phyloP scores from a whole-genome alignment of 2,113 vertebrate species.

The Chloropsis hardwickii region DNA sequence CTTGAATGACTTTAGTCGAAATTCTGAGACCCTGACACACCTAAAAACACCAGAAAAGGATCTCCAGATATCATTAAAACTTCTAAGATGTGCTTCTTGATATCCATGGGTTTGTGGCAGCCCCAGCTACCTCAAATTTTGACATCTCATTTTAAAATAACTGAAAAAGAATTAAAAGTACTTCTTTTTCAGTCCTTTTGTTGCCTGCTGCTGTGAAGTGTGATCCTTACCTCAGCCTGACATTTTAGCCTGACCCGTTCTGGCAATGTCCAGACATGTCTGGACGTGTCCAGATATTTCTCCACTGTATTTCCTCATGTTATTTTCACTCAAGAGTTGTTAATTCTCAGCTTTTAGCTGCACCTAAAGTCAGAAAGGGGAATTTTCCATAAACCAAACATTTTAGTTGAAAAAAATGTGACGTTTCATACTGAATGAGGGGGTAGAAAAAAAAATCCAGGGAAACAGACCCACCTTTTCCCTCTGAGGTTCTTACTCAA shows the following conservation, averaged over 20 bases:
- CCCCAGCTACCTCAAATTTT: neutral
- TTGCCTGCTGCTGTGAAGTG: neutral
- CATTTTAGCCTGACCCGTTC: neutral
- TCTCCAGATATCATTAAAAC: neutral
- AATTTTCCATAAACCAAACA: neutral
- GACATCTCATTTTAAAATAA: neutral
- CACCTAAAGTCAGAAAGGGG: neutral
- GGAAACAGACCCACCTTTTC: constrained; percentile 12
- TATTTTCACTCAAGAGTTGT: neutral
- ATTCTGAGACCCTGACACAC: neutral
- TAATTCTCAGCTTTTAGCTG: neutral
- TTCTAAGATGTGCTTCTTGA: neutral
- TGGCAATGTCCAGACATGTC: constrained; percentile 5
- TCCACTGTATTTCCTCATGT: neutral
- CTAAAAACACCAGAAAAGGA: neutral
- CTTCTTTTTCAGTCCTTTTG: neutral
- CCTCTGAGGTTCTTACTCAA: constrained; percentile 30
- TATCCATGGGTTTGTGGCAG: neutral
- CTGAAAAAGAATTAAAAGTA: neutral
- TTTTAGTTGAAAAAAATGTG: neutral
- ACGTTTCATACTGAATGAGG: neutral
- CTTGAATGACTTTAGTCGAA: neutral
- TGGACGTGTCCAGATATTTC: neutral
- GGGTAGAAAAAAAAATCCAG: neutral
- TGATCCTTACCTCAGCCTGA: neutral